Percentiles rank a stretch among this genome's conserved stretches.
These are phyloP conservation scores for Labroides dimidiatus DNA, from an alignment of 2,797 vertebrate genomes.

Conservation along the genomic window DNA sequence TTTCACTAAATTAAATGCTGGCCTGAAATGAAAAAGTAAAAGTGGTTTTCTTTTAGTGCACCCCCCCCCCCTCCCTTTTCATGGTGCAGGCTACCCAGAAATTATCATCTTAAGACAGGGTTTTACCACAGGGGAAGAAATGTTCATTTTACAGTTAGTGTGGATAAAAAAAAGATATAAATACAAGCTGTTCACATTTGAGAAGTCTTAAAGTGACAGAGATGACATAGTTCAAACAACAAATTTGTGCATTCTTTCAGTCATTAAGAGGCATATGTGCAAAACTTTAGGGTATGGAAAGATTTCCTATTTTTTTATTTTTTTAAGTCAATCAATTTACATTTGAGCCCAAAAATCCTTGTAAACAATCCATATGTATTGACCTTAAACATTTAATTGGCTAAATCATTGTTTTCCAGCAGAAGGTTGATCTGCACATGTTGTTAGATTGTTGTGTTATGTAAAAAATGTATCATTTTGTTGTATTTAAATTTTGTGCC, in stretches of 20 bases:
- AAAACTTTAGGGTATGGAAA: no score
- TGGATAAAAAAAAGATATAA: neutral
- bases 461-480: no score
- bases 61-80: neutral
- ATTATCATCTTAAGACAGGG: constrained; percentile 2
- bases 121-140: neutral
- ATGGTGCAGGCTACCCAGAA: constrained; percentile 4
- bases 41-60: neutral
- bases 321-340: no score
- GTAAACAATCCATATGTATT: neutral
- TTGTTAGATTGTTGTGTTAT: no score
- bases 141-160: neutral
- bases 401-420: neutral
- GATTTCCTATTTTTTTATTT: no score
- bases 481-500: no score
- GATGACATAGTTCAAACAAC: neutral
- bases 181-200: no score
- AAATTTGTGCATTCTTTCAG: neutral
- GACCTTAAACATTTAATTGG: neutral
- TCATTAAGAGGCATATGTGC: neutral
- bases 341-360: neutral
- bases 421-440: neutral
- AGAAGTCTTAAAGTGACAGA: neutral
- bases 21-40: constrained; percentile 29
- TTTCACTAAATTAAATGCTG: constrained; percentile 49